Conservation (phyloP, 1,140 invertebrate genomes). For the Zophobas atratus region DNA sequence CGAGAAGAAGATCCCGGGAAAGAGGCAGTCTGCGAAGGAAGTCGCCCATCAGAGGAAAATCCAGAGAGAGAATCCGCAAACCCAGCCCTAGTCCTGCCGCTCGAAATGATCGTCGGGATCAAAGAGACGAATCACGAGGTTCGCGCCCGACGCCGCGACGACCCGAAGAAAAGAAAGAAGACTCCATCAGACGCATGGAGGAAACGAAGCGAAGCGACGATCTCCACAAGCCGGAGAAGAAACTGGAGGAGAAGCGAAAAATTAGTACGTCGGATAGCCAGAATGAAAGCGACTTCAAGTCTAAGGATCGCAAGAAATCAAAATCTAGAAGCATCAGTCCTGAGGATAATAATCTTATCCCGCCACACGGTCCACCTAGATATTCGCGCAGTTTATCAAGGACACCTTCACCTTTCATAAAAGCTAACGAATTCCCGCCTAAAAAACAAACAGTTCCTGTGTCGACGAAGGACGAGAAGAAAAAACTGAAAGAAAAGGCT, state of each 20-base stretch:
- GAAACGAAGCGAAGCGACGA: conserved; percentile 62
- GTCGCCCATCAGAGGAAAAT: conserved; percentile 59
- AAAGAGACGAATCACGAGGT: conserved; percentile 52
- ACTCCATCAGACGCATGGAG: conserved; percentile 47
- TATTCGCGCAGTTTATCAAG: conserved; percentile 82
- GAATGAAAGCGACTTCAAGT: conserved; percentile 46
- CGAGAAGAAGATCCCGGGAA: conserved; percentile 61
- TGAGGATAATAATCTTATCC: conserved; percentile 58
- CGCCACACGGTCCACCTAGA: conserved; percentile 65
- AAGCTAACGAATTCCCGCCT: conserved; percentile 80
- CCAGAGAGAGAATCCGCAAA: conserved; percentile 56
- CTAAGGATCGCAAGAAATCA: conserved; percentile 59
- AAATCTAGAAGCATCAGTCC: conserved; percentile 65
- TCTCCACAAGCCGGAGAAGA: conserved; percentile 53
- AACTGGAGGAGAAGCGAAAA: conserved; percentile 60
- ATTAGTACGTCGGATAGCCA: conserved; percentile 47
- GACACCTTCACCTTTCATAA: conserved; percentile 85
- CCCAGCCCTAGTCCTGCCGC: conserved; percentile 60
- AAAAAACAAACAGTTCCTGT: conserved; percentile 69
- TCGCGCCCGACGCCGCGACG: conserved; percentile 52
- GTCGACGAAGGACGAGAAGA: conserved; percentile 65
- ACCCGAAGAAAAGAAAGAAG: conserved; percentile 60
- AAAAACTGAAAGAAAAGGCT: conserved; percentile 68
- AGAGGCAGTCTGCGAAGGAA: conserved; percentile 59
- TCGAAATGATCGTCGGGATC: conserved; percentile 48